Conservation (phyloP, 2,113 vertebrate genomes). For the Passer domesticus region DNA sequence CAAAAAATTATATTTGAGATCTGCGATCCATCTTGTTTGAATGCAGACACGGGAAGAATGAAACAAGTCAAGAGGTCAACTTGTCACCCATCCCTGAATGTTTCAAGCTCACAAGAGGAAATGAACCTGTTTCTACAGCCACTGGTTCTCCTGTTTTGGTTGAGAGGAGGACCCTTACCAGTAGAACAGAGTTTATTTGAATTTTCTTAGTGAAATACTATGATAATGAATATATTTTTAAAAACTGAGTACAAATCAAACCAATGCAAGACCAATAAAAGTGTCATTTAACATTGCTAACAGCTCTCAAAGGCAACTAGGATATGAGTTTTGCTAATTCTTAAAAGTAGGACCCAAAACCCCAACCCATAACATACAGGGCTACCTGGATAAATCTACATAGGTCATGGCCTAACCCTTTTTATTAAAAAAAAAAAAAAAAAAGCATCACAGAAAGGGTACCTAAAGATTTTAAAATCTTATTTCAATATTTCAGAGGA, state of each 20-base stretch:
- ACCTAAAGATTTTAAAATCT: background rate
- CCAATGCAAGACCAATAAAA: background rate
- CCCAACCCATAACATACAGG: background rate
- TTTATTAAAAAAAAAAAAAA: background rate
- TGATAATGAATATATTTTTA: background rate
- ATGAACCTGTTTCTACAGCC: background rate
- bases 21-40: background rate
- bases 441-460: background rate
- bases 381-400: background rate
- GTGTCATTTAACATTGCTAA: background rate
- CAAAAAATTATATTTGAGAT: background rate
- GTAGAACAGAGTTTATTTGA: background rate
- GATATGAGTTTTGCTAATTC: background rate
- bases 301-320: background rate
- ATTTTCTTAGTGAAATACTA: background rate
- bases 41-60: background rate
- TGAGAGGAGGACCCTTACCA: background rate
- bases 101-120: background rate
- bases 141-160: background rate
- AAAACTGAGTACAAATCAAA: background rate
- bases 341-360: background rate
- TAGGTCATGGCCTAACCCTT: fast-evolving
- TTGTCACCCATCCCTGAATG: background rate
- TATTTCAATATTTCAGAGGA: background rate
- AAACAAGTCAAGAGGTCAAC: background rate